Evolutionary conservation across 2,113 vertebrate species (phyloP).

Genomic region (Rhinolophus ferrumequinum): DNA sequence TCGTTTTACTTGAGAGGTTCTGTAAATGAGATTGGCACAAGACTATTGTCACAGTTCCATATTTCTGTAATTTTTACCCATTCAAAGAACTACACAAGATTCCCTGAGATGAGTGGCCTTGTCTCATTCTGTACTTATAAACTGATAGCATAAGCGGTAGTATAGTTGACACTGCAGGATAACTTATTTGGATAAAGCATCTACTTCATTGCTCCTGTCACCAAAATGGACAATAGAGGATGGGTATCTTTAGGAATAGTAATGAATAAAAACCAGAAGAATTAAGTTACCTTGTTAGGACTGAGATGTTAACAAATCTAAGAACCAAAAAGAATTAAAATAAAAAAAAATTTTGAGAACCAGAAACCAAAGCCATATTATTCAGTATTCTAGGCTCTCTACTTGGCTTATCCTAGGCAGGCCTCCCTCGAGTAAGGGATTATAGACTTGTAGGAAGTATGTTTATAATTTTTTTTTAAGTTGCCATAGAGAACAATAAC

Average conservation of each 20-base stretch:
- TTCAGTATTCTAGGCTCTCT: not conserved
- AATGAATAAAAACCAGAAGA: slow-evolving; percentile 28
- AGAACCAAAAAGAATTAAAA: slow-evolving; percentile 25
- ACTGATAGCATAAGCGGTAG: not conserved
- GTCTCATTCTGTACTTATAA: slow-evolving; percentile 32
- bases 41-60: not conserved
- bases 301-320: not conserved
- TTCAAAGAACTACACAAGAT: not conserved
- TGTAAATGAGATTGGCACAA: slow-evolving; percentile 23
- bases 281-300: not conserved
- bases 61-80: slow-evolving; percentile 31
- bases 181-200: slow-evolving; percentile 30
- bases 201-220: not conserved
- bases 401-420: not conserved
- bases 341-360: not conserved
- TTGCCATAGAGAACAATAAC: not conserved
- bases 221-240: not conserved
- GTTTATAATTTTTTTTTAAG: not conserved
- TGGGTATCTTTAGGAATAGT: not conserved
- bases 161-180: not conserved
- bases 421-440: not conserved
- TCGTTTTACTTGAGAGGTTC: not conserved
- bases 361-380: not conserved
- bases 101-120: slow-evolving; percentile 1
- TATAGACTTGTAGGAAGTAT: not conserved